Base-by-base conservation (phyloP, 2,797 vertebrate genomes). In the Falco naumanni region DNA sequence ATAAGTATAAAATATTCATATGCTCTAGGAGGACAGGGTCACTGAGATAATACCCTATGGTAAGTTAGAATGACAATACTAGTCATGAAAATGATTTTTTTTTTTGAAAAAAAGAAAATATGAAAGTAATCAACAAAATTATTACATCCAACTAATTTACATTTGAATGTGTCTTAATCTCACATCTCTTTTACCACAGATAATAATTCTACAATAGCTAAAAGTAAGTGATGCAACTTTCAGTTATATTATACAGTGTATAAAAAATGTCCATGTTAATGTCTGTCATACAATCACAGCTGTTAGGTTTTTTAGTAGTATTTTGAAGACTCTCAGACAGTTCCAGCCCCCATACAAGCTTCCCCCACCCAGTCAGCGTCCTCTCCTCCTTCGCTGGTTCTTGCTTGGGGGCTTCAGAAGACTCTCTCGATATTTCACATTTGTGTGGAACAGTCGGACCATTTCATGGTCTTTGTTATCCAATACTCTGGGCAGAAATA, bases 401-500 rank as follows among this genome's bases (percentile, higher is more conserved):
- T 94, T 97, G 76, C 96, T 90, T 0, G 48, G 89, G 3, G 94
- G 37, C 34, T 96, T 97, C 37, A 96, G 78, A 33, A 95, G 83
- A 33, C 93, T 84, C 13, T 98, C 97, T 71, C 89, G 95, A n/a
- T 96, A 97, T 9, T 93, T 98, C 18, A 86, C 84, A 2, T 90
- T 98, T 11, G 98, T 96, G 88, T 98, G 98, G 61, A 99, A 98
- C 76, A 98, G 97, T 88, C 98, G 97, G 93, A 99, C 98, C 98
- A 99, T 98, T 78, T 99, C 99, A 26, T 99, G 99, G 97, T 99
- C 99, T 97, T 98, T 99, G 98, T 98, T 99, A 76, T 98, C 99
- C 95, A 99, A 93, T 74, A 99, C 99, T 13, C 99, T 98, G 37
- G 99, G 99, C 97, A 99, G 97, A 95, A 99, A 99, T 34, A 99